These are phyloP conservation scores for Nomada ruficornis DNA, from an alignment of 2,888 invertebrate genomes.

Conservation along the genomic window DNA sequence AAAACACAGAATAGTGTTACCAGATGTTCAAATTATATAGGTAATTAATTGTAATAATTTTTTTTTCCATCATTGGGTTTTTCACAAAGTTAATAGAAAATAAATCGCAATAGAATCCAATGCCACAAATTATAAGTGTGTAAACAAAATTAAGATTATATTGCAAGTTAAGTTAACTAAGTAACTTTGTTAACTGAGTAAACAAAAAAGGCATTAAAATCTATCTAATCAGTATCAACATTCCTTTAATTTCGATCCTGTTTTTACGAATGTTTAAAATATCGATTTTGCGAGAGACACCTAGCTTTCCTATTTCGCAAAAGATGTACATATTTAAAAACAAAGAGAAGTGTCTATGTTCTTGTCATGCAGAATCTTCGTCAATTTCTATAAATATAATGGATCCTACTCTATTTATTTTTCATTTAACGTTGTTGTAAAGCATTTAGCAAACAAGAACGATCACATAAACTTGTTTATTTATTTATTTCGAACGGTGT, in stretches of 20 bases:
- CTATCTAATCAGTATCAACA: background rate
- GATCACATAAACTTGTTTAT: background rate
- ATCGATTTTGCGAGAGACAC: conserved; percentile 41
- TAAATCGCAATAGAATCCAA: too few relatives aligned
- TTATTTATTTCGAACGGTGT: too few relatives aligned
- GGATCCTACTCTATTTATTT: background rate
- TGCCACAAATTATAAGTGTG: too few relatives aligned
- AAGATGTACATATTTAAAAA: conserved; percentile 13
- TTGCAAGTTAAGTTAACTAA: too few relatives aligned
- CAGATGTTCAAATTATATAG: background rate
- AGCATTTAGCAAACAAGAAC: background rate
- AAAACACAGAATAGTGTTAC: background rate
- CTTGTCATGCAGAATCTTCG: background rate
- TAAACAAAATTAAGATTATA: too few relatives aligned
- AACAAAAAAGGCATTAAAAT: too few relatives aligned
- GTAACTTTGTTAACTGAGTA: too few relatives aligned
- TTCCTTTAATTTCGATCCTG: background rate
- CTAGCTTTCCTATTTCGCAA: conserved; percentile 26
- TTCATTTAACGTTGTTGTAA: background rate
- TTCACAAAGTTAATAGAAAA: too few relatives aligned
- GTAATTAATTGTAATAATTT: background rate
- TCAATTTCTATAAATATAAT: background rate
- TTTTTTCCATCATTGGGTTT: background rate
- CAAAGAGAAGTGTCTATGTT: background rate
- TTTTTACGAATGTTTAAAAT: conserved; percentile 50